Evolutionary conservation across 2,113 vertebrate species (phyloP), one percentile per base, ranked within the genome.

Genomic region (Notothenia rossii): DNA sequence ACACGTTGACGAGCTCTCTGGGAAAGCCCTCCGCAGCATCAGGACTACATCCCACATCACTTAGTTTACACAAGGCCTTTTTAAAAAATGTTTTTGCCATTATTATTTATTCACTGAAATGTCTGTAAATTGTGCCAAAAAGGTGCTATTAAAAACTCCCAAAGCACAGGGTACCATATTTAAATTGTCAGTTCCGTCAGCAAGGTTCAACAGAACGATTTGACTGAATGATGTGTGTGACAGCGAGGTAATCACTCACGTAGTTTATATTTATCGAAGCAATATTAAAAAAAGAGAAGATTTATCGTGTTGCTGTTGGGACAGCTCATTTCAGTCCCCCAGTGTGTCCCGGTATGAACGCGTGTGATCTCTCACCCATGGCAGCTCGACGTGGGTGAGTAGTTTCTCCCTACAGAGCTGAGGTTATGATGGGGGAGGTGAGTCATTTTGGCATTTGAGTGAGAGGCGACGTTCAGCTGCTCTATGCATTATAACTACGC

Each of bases 371-470:
- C 43, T 85, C 85, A 72, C 20, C 83, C 75, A 14, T 43, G 36
- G 77, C 45, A 1, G 59, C 50, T 84, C 36, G 18, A 61, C 10
- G 64, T 77, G 79, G 86, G 75, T 74, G 82, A 91, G 75, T 85
- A 53, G 67, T 62, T 58, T 71, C 50, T 86, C 75, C 77, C 75
- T 18, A 8, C 77, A 74, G 70, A 75, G 82, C 74, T 89, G 86
- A 91, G 87, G 84, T 92, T 88, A 90, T 82, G 55, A 63, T 81
- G 81, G 90, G 84, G 85, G 84, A 82, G 88, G 86, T 90, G 85
- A 91, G 84, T 92, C 89, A 92, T 89, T 84, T 60, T 83, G 65
- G 81, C 72, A 86, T 84, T 84, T 76, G 63, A 53, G 55, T 79
- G 53, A 82, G 78, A 81, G 50, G 82, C 85, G 77, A 64, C 68